Evolutionary conservation across 92 coral and sea anemone species (phyloP).

Genomic region (Porites divaricata): DNA sequence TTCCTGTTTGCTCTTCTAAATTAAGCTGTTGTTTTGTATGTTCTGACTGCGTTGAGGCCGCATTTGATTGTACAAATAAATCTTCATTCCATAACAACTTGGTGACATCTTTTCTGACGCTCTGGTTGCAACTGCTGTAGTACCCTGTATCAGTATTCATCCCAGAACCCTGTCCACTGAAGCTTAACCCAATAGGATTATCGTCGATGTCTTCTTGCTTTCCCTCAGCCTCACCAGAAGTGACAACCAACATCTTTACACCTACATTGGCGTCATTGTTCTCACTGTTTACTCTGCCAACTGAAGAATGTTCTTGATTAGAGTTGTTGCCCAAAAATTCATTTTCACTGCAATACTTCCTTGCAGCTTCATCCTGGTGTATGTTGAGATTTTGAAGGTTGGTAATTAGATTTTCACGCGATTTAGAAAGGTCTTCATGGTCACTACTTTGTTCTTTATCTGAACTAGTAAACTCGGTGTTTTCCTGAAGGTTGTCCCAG

Average conservation of each 20-base stretch:
- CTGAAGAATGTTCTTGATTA: not conserved
- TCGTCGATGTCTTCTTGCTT: not conserved
- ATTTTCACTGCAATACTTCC: not conserved
- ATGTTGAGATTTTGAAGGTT: conserved; percentile 5
- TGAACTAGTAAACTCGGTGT: conserved; percentile 17
- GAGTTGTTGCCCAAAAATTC: not conserved
- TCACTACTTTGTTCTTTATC: conserved; percentile 1
- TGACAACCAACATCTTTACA: conserved; percentile 12
- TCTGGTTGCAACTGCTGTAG: conserved; percentile 31
- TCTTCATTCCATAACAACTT: conserved; percentile 30
- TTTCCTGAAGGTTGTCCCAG: conserved; percentile 45
- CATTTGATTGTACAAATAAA: conserved; percentile 34
- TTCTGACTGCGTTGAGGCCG: conserved; percentile 1
- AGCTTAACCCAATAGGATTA: not conserved
- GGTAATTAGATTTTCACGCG: conserved; percentile 1
- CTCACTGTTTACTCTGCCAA: conserved; percentile 32
- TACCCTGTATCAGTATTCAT: conserved; percentile 22
- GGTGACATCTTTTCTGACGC: conserved; percentile 20
- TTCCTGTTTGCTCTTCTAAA: conserved; percentile 18
- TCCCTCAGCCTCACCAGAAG: not conserved
- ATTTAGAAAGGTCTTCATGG: not conserved
- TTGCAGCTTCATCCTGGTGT: not conserved
- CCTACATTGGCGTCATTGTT: conserved; percentile 34
- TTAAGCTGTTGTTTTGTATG: conserved; percentile 4
- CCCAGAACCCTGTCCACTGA: not conserved